phyloP scores from a whole-genome alignment of 2,888 invertebrate genomes.

The Diabrotica balteata region DNA sequence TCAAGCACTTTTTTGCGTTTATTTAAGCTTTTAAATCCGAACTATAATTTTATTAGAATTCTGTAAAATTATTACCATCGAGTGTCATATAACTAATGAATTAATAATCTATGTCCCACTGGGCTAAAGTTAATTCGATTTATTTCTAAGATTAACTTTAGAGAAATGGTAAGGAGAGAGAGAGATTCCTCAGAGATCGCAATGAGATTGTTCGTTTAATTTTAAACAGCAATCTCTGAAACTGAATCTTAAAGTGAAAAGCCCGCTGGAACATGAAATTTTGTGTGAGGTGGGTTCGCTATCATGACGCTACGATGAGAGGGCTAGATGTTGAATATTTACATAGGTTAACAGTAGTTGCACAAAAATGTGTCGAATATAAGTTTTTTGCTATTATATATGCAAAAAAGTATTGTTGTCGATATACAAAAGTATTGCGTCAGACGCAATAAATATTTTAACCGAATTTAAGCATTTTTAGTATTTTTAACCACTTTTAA shows the following conservation, averaged over 20 bases:
- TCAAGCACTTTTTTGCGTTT: too few species aligned
- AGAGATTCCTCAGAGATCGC: constrained; percentile 11
- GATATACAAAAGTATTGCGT: too few species aligned
- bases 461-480: too few species aligned
- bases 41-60: neutral
- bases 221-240: constrained; percentile 29
- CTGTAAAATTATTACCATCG: neutral
- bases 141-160: neutral
- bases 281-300: neutral
- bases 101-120: neutral
- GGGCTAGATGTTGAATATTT: too few species aligned
- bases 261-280: neutral
- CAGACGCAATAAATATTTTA: too few species aligned
- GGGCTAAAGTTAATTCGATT: neutral
- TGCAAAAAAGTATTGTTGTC: too few species aligned
- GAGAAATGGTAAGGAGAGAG: neutral
- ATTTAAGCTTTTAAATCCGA: too few species aligned
- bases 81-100: neutral
- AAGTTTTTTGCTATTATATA: too few species aligned
- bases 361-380: too few species aligned
- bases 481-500: too few species aligned
- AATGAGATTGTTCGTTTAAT: constrained; percentile 23
- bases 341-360: too few species aligned
- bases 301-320: neutral
- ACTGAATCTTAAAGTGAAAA: constrained; percentile 13